Evolutionary conservation across 2,888 invertebrate species (phyloP).

Genomic region (Diadromus collaris): DNA sequence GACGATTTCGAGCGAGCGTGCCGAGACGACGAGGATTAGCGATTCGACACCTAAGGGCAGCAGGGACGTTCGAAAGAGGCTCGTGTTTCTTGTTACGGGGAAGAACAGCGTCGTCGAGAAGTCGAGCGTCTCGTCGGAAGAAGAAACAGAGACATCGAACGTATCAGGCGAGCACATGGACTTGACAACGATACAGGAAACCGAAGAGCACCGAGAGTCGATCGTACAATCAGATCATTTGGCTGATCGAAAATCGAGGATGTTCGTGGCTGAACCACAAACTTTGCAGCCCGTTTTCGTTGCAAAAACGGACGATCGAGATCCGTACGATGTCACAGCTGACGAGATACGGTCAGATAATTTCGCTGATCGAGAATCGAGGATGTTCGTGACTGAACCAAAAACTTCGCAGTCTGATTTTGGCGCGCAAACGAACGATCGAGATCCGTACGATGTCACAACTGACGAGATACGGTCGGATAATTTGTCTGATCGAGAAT

Average conservation of each 20-base stretch:
- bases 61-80: conserved; percentile 60
- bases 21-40: conserved; percentile 14
- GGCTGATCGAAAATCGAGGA: conserved; percentile 5
- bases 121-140: not conserved
- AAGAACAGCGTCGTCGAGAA: conserved; percentile 1
- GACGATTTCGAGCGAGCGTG: conserved; percentile 1
- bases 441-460: not conserved
- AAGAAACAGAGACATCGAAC: not conserved
- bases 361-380: conserved; percentile 1
- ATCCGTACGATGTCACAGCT: not conserved
- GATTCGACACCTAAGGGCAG: conserved; percentile 38
- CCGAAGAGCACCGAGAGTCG: not conserved
- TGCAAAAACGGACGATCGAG: not conserved
- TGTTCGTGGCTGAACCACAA: conserved; percentile 23
- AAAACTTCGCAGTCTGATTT: conserved; percentile 10
- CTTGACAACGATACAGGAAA: not conserved
- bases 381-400: conserved; percentile 15
- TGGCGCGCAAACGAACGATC: not conserved
- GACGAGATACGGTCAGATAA: not conserved
- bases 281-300: not conserved
- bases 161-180: not conserved
- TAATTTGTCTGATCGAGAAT: not conserved
- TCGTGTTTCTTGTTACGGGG: conserved; percentile 48
- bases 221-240: not conserved
- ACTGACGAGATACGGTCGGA: not conserved